Evolutionary conservation across 2,113 vertebrate species (phyloP).

Genomic region (Dipodomys stephensi): DNA sequence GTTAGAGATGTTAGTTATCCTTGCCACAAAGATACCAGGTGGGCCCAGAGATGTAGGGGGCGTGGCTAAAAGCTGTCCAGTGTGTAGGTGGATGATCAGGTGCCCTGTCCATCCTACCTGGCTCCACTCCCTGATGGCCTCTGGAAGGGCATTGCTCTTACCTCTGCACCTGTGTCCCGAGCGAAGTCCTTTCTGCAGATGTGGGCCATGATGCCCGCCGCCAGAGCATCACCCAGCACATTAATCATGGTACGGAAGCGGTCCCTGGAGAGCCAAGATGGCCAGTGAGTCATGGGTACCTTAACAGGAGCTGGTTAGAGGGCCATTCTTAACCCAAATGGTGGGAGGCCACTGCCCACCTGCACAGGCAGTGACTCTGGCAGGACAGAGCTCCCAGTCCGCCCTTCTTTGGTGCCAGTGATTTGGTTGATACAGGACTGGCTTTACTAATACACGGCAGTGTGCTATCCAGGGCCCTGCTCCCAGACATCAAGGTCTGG

Average conservation of each 20-base stretch:
- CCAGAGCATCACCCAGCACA: slow-evolving; percentile 95
- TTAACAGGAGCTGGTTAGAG: background rate
- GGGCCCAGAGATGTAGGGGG: background rate
- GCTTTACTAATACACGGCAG: accelerated
- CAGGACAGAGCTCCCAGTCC: background rate
- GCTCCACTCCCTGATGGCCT: background rate
- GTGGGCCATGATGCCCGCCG: slow-evolving; percentile 98
- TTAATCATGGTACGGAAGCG: slow-evolving; percentile 99
- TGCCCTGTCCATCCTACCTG: background rate
- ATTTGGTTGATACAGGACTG: accelerated
- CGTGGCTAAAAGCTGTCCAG: background rate
- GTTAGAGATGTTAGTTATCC: background rate
- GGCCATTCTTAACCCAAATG: background rate
- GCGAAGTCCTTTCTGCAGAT: slow-evolving; percentile 97
- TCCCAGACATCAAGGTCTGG: background rate
- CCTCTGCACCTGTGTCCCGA: slow-evolving; percentile 92
- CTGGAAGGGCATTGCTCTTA: slow-evolving; percentile 63
- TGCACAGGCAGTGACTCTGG: accelerated
- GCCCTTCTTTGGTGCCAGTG: accelerated
- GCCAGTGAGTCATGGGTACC: accelerated
- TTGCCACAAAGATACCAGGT: background rate
- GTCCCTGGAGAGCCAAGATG: slow-evolving; percentile 88
- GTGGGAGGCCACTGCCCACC: background rate
- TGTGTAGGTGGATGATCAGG: background rate
- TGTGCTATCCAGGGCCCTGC: background rate